Base-by-base conservation (phyloP, 2,797 vertebrate genomes). In the Epinephelus awoara region DNA sequence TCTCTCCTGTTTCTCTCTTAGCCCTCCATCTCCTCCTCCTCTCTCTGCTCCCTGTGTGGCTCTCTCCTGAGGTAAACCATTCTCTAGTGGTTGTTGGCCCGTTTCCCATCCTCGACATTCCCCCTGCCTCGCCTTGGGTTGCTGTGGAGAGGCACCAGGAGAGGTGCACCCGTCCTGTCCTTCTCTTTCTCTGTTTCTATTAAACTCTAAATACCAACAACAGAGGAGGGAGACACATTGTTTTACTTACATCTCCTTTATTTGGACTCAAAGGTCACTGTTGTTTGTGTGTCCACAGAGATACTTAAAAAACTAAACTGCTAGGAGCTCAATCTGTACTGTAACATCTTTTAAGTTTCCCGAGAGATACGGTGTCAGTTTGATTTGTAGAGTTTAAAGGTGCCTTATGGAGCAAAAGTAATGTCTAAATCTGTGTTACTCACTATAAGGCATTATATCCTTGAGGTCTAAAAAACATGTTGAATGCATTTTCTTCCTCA, bases 81-180 rank as follows among this genome's bases (percentile, higher is more conserved):
- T 80, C 79, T 89, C 75, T 77, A 73, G 83, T 88, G 85, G 85
- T 57, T 73, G 42, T 78, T 93, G 92, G 93, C 87, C 54, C 62
- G 46, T 58, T 85, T 94, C 89, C 90, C 89, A 44, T 80, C 75
- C 72, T 86, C 85, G 63, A 59, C 91, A 94, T 94, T 94, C 93
- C 83, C 90, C 34, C 44, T 34, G 84, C 73, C 15, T 88, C 6
- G 17, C 62, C 46, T 27, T 23, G 38, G 79, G 94, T 94, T 94
- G 92, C 91, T 88, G 87, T 89, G 91, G 91, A 84, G 90, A 93
- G 65, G 78, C 79, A 83, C 77, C 80, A 55, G 57, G 82, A 90
- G 89, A 88, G 77, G 75, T 68, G 54, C 52, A 63, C 81, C 85
- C 42, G 9, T 77, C 79, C 84, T 75, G 66, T 63, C 83, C 80